phyloP scores from a whole-genome alignment of 2,888 invertebrate genomes.

The Ophion costatus region DNA sequence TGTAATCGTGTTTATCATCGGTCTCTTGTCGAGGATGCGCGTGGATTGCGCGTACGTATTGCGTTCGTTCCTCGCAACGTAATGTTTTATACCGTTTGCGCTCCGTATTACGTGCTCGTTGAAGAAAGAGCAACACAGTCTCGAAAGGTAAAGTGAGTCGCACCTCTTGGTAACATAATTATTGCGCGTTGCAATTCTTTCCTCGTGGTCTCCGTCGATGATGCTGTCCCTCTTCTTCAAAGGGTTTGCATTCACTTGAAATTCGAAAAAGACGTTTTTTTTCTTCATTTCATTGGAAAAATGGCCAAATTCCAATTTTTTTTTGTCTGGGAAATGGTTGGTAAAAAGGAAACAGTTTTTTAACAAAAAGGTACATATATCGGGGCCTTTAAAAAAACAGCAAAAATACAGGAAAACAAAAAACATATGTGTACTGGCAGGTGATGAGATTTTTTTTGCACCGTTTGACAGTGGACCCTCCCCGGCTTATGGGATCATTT shows the following conservation, averaged over 20 bases:
- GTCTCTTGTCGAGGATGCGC: conserved; percentile 32
- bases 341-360: too few species aligned
- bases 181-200: conserved; percentile 7
- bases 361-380: too few species aligned
- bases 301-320: too few species aligned
- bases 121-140: neutral
- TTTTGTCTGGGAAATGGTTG: too few species aligned
- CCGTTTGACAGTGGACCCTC: neutral
- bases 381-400: too few species aligned
- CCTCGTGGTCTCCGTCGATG: neutral
- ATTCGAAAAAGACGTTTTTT: too few species aligned
- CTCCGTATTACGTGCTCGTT: conserved; percentile 17
- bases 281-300: too few species aligned
- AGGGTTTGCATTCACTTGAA: neutral
- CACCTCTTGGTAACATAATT: conserved; percentile 53
- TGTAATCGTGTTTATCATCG: conserved; percentile 28
- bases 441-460: neutral
- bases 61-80: neutral
- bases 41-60: conserved; percentile 24
- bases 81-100: neutral
- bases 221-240: neutral
- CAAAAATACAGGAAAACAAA: too few species aligned
- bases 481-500: too few species aligned
- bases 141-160: conserved; percentile 50
- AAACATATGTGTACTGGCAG: neutral